Conservation (phyloP, 2,888 invertebrate genomes). For the Acanthopleura granulata region DNA sequence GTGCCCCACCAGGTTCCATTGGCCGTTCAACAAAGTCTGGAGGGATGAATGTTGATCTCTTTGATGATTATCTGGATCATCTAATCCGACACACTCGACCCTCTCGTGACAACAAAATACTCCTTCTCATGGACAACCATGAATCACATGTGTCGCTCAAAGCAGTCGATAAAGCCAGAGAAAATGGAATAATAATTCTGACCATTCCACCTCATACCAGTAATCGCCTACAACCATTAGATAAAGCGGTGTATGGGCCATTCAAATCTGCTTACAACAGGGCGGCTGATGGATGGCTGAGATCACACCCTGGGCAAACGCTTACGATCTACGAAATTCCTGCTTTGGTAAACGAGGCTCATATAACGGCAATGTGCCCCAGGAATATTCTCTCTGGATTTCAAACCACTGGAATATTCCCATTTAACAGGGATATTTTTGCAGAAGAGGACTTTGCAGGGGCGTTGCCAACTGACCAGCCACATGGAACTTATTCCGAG, state of each 20-base stretch:
- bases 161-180: slow-evolving; percentile 26
- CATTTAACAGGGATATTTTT: slow-evolving; percentile 9
- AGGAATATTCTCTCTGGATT: not conserved
- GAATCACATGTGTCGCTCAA: slow-evolving; percentile 29
- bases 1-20: slow-evolving; percentile 22
- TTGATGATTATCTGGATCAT: slow-evolving; percentile 60
- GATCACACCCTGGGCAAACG: slow-evolving; percentile 63
- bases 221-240: slow-evolving; percentile 57
- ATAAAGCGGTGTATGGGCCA: slow-evolving; percentile 65
- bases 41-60: slow-evolving; percentile 32
- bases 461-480: not conserved
- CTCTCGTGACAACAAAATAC: slow-evolving; percentile 24
- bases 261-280: slow-evolving; percentile 61
- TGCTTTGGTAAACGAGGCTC: not conserved
- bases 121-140: slow-evolving; percentile 29
- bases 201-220: slow-evolving; percentile 33
- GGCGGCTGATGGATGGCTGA: slow-evolving; percentile 54
- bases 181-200: slow-evolving; percentile 28
- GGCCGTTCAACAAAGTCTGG: slow-evolving; percentile 26
- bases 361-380: not conserved
- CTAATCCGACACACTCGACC: slow-evolving; percentile 28
- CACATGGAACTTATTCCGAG: not conserved
- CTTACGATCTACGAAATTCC: slow-evolving; percentile 63
- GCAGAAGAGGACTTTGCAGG: not conserved
- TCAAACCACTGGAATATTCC: not conserved